Base-by-base conservation (phyloP, 2,113 vertebrate species). In the Ictidomys tridecemlineatus region DNA sequence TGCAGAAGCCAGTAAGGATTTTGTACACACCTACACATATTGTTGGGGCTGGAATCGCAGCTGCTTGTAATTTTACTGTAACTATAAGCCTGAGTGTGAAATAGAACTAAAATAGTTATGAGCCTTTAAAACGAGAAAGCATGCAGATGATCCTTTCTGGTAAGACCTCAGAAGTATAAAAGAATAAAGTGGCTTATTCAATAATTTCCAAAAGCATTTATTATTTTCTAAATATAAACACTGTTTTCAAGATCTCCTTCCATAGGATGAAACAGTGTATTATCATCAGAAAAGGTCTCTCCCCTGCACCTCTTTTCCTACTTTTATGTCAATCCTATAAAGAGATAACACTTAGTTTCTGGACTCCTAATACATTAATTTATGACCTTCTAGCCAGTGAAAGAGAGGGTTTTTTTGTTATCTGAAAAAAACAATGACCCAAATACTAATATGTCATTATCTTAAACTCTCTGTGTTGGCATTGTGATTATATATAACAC, bases 11-110 rank as follows among this genome's bases (percentile, higher is more conserved):
- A 95, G 74, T 85, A 85, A 93, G 65, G 9, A 78, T 97, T 98
- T 97, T 96, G 61, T 93, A 88, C 84, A 90, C 93, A 97, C 93
- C 96, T 97, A 97, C 84, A 70, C 45, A 78, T 95, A 95, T 77
- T 78, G 39, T 80, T 80, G 90, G 92, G 32, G 87, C 17, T 93
- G 65, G 70, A 96, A 73, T 11, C 48, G 37, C 84, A 97, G 95
- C 92, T 97, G 86, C 94, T 95, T 93, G 63, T 90, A 85, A 96
- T 93, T 97, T 94, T 88, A 93, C 83, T 87, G 18, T 85, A 94
- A 90, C 34, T 94, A 22, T 93, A 79, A 93, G 84, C 26, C 42
- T 18, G 1, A 70, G n/a, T 72, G 37, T 89, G 69, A 91, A 88
- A 89, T 11, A 67, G 37, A 89, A 51, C 48, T 89, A 82, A 90